Base-by-base conservation (phyloP, 2,113 vertebrate species). In the Bettongia penicillata region DNA sequence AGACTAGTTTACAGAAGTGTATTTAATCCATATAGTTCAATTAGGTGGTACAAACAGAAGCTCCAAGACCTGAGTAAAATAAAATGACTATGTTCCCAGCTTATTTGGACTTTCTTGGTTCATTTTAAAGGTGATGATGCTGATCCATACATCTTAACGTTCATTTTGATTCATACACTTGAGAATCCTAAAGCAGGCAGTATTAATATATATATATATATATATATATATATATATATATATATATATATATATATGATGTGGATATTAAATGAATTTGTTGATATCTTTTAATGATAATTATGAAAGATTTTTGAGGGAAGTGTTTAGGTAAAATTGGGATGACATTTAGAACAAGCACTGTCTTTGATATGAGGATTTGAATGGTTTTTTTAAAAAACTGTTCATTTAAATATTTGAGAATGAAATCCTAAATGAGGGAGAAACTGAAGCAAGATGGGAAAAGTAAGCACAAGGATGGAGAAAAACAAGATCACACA, bases 291-390 rank as follows among this genome's bases (percentile, higher is more conserved):
- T 95, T 94, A 26, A 8, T 93, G 51, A 50, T 89, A 90, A 55
- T 93, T 95, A 94, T 50, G 91, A 93, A 90, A 90, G 7, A 84
- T 43, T 84, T 84, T 23, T 84, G n/a, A 96, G 92, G 25, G 91
- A 96, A 52, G 47, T 93, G 57, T 48, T 96, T 61, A 49, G 16
- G 92, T 93, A 90, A 94, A 50, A 91, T 12, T 53, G 89, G 31
- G 31, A 95, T 95, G 96, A 95, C 52, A 93, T 43, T 43, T 14
- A 19, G 1, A 6, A 43, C n/a, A 84, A 84, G 0, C 26, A 51
- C 77, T 91, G 23, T 51, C 89, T 90, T 95, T 93, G 26, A 57
- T 57, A 28, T 68, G 57, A 37, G 11, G 9, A 37, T 31, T 68
- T 68, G 31, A 68, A 3, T 12, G 31, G 2, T 68, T 68, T 61